Conservation (phyloP, 1,140 invertebrate genomes). For the Liolophura sinensis region DNA sequence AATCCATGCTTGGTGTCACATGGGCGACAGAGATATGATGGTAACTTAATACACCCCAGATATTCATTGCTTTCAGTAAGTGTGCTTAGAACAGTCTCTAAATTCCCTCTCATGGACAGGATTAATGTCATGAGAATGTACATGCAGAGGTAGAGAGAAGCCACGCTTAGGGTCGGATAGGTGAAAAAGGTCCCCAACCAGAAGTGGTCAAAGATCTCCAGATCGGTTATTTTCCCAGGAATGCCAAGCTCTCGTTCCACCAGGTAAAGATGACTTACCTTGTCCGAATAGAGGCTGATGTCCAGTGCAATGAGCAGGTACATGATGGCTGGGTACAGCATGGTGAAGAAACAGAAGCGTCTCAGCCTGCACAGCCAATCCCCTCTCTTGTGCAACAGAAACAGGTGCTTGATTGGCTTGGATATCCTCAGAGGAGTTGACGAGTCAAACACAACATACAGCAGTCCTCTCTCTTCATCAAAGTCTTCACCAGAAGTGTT, state of each 20-base stretch:
- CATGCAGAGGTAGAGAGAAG: constrained; percentile 1
- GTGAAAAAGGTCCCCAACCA: constrained; percentile 6
- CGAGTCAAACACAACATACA: constrained; percentile 3
- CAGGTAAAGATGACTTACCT: background rate
- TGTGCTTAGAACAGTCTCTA: background rate
- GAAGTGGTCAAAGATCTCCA: constrained; percentile 10
- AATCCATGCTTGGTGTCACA: background rate
- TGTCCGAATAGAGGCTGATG: background rate
- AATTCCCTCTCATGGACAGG: constrained; percentile 1
- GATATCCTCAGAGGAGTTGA: constrained; percentile 7
- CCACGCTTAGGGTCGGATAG: constrained; percentile 1
- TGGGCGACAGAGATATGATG: background rate
- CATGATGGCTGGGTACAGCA: constrained; percentile 10
- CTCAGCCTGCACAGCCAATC: constrained; percentile 3
- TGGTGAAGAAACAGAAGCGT: constrained; percentile 7
- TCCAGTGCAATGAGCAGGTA: constrained; percentile 3
- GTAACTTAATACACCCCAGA: constrained; percentile 8
- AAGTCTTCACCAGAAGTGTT: background rate
- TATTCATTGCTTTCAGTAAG: constrained; percentile 3
- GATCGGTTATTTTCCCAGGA: constrained; percentile 4
- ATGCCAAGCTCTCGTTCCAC: constrained; percentile 6
- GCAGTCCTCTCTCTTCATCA: constrained; percentile 1
- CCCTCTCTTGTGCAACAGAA: constrained; percentile 4
- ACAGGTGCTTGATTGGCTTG: constrained; percentile 5
- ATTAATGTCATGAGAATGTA: constrained; percentile 7